Evolutionary conservation across 2,797 vertebrate species (phyloP).

Genomic region (Pipistrellus kuhlii): DNA sequence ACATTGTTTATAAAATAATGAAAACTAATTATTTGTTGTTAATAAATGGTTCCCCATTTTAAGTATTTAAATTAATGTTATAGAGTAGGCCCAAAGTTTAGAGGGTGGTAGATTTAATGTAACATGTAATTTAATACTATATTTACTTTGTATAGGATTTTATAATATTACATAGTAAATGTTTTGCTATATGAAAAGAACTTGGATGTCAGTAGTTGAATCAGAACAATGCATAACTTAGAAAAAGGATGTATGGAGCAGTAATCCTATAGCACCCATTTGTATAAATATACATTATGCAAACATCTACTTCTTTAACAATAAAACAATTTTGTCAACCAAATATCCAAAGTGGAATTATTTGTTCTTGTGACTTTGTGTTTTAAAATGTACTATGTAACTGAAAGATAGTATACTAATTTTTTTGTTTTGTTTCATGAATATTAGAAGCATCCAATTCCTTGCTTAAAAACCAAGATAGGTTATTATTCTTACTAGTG

Average conservation of each 20-base stretch:
- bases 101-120: background rate
- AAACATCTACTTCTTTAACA: slow-evolving; percentile 55
- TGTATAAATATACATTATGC: slow-evolving; percentile 17
- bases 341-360: slow-evolving; percentile 27
- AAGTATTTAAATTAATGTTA: slow-evolving; percentile 32
- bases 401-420: background rate
- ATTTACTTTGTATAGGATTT: slow-evolving; percentile 52
- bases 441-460: slow-evolving; percentile 44
- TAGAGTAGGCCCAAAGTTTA: background rate
- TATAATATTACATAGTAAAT: slow-evolving; percentile 44
- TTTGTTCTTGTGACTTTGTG: slow-evolving; percentile 49
- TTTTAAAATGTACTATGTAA: slow-evolving; percentile 38
- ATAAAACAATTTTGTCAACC: slow-evolving; percentile 50
- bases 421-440: slow-evolving; percentile 11
- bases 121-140: slow-evolving; percentile 23
- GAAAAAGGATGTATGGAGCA: slow-evolving; percentile 15
- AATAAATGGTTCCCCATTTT: slow-evolving; percentile 37
- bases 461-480: slow-evolving; percentile 13
- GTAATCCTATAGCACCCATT: background rate
- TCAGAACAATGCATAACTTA: slow-evolving; percentile 31
- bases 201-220: slow-evolving; percentile 33
- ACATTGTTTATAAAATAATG: background rate
- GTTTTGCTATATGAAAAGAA: slow-evolving; percentile 36
- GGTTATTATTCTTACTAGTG: background rate
- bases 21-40: slow-evolving; percentile 49